phyloP scores from a whole-genome alignment of 2,797 vertebrate genomes.

The Melopsittacus undulatus region DNA sequence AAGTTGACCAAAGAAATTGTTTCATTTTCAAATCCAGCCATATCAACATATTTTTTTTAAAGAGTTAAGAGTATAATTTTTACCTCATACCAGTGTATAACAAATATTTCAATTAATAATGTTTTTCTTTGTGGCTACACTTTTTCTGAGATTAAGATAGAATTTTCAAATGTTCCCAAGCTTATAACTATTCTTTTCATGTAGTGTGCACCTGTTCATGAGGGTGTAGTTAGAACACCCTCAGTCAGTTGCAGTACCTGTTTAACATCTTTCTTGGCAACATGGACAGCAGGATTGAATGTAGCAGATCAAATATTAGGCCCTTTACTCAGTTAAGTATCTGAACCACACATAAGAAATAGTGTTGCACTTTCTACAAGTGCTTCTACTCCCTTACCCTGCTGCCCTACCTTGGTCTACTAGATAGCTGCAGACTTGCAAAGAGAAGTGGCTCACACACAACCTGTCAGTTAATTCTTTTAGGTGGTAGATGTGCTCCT shows the following conservation, averaged over 20 bases:
- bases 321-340: background rate
- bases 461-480: background rate
- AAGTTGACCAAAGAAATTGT: background rate
- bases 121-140: accelerated
- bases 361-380: background rate
- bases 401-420: no score
- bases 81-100: background rate
- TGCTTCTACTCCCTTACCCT: background rate
- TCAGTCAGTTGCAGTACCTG: background rate
- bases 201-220: background rate
- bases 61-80: background rate
- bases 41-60: background rate
- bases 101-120: background rate
- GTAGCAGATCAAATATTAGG: background rate
- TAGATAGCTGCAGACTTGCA: background rate
- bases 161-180: background rate
- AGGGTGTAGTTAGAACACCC: background rate
- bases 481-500: background rate
- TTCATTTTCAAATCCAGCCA: background rate
- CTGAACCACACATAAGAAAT: background rate
- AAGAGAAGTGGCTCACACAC: background rate
- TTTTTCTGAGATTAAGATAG: background rate
- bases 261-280: background rate
- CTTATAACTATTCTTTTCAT: background rate
- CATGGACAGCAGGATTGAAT: background rate